Percentiles rank a stretch among this genome's conserved stretches.
Evolutionary conservation across 2,888 invertebrate genomes (phyloP).

Genomic region (Ichneumoninae sp.): DNA sequence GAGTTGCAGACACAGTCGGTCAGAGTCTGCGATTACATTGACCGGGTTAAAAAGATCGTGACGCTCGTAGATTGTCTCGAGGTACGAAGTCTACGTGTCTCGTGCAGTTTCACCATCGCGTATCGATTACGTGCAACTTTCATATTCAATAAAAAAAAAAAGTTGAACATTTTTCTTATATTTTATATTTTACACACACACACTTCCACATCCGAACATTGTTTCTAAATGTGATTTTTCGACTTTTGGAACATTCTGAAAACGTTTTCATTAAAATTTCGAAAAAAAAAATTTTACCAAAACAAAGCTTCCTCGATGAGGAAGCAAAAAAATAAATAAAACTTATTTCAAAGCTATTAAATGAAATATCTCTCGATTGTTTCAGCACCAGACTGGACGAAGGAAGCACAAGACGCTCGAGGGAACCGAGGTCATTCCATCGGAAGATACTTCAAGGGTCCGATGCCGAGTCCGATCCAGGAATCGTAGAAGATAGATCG

Average conservation of each 20-base stretch:
- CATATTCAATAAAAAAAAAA: neutral
- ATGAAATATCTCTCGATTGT: neutral
- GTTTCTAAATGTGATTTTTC: too few relatives aligned
- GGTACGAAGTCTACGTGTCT: constrained; percentile 50
- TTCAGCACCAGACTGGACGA: constrained; percentile 2
- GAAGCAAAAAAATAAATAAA: neutral
- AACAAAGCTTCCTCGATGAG: neutral
- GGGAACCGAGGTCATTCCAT: neutral
- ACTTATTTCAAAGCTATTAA: neutral
- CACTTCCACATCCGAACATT: too few relatives aligned
- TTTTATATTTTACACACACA: too few relatives aligned
- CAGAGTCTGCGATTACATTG: constrained; percentile 24
- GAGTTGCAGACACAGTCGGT: neutral
- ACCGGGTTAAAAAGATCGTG: constrained; percentile 15
- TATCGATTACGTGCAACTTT: neutral
- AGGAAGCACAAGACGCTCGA: neutral
- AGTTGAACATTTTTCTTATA: too few relatives aligned
- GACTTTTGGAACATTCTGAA: too few relatives aligned
- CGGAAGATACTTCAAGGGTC: neutral
- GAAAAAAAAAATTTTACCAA: neutral
- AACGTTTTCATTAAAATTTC: too few relatives aligned
- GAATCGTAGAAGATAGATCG: neutral
- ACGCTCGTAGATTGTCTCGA: constrained; percentile 15
- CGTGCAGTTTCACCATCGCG: neutral
- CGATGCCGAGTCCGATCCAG: neutral